Conservation (phyloP, 2,113 vertebrate genomes). For the Macrotis lagotis region DNA sequence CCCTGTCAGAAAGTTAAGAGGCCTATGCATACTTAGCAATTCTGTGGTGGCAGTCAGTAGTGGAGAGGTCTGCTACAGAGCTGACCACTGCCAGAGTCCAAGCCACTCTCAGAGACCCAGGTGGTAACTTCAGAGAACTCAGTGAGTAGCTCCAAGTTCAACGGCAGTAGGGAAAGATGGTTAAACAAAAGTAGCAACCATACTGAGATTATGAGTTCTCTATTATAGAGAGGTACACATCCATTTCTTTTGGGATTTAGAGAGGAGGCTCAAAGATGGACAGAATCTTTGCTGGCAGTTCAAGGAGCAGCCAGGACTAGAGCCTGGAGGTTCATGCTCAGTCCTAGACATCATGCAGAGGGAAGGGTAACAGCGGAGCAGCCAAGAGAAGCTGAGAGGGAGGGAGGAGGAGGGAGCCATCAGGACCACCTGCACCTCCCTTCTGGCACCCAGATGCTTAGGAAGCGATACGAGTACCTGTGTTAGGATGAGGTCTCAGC, state of each 20-base stretch:
- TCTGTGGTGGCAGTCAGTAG: neutral
- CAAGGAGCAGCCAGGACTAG: conserved; percentile 23
- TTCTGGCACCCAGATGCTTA: conserved; percentile 43
- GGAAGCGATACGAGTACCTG: conserved; percentile 88
- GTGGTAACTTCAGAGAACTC: neutral
- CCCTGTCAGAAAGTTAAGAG: neutral
- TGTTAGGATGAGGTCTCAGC: conserved; percentile 91
- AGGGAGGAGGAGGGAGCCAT: conserved; percentile 23
- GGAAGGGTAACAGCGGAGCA: conserved; percentile 19
- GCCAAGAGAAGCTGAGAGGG: conserved; percentile 24
- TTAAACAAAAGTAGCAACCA: neutral
- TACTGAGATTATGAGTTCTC: neutral
- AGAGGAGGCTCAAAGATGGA: conserved; percentile 14
- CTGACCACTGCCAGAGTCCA: conserved; percentile 32
- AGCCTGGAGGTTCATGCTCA: neutral
- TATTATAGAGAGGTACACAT: neutral
- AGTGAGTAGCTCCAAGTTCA: neutral
- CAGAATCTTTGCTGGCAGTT: neutral
- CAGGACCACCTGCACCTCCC: conserved; percentile 43
- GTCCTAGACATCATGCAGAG: neutral
- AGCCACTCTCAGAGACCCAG: conserved; percentile 25
- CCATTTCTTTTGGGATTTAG: neutral
- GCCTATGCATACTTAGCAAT: neutral
- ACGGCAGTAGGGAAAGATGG: neutral
- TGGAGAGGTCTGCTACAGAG: conserved; percentile 14